Evolutionary conservation across 1,140 invertebrate species (phyloP).

Genomic region (Asbolus verrucosus): DNA sequence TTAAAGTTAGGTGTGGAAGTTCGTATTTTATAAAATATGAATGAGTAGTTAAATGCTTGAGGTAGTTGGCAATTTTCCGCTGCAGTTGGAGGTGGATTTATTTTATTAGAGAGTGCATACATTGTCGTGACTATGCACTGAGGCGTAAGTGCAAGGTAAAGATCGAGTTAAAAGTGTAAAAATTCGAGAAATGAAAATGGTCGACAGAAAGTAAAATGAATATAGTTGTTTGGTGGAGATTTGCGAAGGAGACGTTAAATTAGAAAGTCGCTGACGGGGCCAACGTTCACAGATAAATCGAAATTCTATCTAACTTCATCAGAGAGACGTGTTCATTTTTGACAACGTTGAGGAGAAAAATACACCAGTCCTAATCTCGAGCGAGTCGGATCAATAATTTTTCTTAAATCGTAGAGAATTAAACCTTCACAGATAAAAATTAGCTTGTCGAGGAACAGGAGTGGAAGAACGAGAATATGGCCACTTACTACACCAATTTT

Average conservation of each 20-base stretch:
- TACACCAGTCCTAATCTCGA: not conserved
- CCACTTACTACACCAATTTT: conserved; percentile 24
- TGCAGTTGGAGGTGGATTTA: too few species aligned
- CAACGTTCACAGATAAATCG: conserved; percentile 39
- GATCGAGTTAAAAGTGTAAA: too few species aligned
- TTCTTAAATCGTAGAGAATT: not conserved
- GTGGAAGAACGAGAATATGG: conserved; percentile 11
- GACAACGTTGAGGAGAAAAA: conserved; percentile 25
- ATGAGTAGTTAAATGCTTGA: too few species aligned
- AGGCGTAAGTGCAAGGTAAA: too few species aligned
- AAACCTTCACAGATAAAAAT: not conserved
- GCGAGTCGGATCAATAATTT: conserved; percentile 1
- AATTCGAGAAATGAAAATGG: too few species aligned
- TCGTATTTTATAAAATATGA: too few species aligned
- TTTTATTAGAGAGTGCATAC: too few species aligned
- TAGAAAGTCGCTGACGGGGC: conserved; percentile 38
- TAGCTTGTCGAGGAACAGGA: conserved; percentile 2
- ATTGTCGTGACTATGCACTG: too few species aligned
- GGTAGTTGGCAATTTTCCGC: too few species aligned
- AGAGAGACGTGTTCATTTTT: conserved; percentile 39
- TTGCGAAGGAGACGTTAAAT: conserved; percentile 40
- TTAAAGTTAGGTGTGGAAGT: too few species aligned
- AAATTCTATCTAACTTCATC: conserved; percentile 42
- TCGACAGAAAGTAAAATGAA: conserved; percentile 7
- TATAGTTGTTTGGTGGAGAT: conserved; percentile 30